These are phyloP conservation scores for Sprattus sprattus DNA, from an alignment of 2,113 vertebrate genomes.

Conservation along the genomic window DNA sequence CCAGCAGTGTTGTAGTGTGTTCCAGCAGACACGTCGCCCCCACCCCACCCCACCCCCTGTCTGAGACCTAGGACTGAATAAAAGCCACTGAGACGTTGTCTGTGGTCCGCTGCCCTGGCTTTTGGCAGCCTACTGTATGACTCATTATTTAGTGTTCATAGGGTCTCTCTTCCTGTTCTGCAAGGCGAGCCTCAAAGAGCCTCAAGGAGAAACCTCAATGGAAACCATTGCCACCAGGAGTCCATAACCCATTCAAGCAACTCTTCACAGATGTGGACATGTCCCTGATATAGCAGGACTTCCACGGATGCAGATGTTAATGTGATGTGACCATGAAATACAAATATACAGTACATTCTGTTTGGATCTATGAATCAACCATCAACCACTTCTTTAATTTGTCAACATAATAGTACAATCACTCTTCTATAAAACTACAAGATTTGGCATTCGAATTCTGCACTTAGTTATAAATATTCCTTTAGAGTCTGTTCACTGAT, in stretches of 20 bases:
- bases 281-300: not conserved
- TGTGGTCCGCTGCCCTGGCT: not conserved
- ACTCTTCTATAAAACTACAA: not conserved
- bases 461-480: not conserved
- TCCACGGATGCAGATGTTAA: not conserved
- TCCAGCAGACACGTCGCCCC: not conserved
- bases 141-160: not conserved
- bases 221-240: not conserved
- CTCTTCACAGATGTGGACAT: not conserved
- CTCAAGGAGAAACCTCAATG: not conserved
- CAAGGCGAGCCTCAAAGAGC: not conserved
- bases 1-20: not conserved
- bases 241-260: not conserved
- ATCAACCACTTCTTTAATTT: not conserved
- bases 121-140: not conserved
- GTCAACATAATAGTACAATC: not conserved
- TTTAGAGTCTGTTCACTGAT: not conserved
- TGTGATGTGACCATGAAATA: not conserved
- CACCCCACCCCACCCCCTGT: not conserved
- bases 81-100: not conserved
- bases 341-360: not conserved
- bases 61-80: not conserved
- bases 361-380: not conserved
- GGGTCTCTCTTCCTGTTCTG: not conserved
- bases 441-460: not conserved